phyloP scores from a whole-genome alignment of 2,797 vertebrate species.

The Spea hammondii region DNA sequence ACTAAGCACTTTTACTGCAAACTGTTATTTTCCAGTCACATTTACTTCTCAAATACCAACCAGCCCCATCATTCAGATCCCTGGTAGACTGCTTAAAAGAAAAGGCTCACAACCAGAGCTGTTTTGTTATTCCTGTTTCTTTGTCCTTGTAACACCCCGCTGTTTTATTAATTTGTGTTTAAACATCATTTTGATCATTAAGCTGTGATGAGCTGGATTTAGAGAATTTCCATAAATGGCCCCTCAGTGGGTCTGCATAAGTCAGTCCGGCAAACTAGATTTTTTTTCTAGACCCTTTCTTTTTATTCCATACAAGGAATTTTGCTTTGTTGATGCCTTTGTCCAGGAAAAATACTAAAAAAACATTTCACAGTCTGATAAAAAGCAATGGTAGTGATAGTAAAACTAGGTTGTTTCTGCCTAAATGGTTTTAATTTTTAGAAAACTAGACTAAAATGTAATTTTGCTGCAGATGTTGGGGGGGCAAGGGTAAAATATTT shows the following conservation, averaged over 20 bases:
- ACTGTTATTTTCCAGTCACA: conserved; percentile 26
- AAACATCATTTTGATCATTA: conserved; percentile 60
- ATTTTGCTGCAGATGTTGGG: too few species aligned
- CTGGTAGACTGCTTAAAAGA: conserved; percentile 15
- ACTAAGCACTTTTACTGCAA: conserved; percentile 57
- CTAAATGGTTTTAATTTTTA: too few species aligned
- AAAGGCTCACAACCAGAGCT: conserved; percentile 36
- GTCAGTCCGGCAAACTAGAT: conserved; percentile 18
- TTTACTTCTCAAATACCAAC: conserved; percentile 41
- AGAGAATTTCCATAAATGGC: conserved; percentile 62
- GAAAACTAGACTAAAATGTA: too few species aligned
- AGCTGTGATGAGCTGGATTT: conserved; percentile 58
- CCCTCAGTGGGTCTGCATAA: conserved; percentile 33
- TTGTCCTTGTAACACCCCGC: conserved; percentile 27
- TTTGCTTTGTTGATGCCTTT: neutral
- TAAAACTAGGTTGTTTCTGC: too few species aligned
- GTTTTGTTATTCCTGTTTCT: conserved; percentile 19
- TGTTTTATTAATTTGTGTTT: conserved; percentile 60
- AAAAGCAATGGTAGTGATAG: too few species aligned
- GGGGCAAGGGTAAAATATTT: too few species aligned
- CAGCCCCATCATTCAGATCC: conserved; percentile 46
- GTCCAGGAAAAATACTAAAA: neutral
- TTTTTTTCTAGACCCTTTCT: conserved; percentile 5
- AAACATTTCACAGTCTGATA: neutral
- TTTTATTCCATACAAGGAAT: neutral